phyloP scores from a whole-genome alignment of 2,797 vertebrate genomes.

The Strix occidentalis region DNA sequence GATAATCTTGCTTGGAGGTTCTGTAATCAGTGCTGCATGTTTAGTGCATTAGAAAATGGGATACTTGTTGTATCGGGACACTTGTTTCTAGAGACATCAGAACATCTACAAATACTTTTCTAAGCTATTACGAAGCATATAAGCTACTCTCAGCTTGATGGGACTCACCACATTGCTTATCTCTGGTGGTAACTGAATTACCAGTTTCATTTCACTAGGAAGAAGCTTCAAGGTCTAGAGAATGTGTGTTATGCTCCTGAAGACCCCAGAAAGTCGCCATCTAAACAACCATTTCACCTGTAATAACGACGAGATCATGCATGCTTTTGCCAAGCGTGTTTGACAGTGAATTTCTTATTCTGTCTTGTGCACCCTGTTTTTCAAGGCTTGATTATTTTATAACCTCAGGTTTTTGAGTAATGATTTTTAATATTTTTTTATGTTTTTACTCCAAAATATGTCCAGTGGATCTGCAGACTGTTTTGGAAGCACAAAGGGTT shows the following conservation, averaged over 20 bases:
- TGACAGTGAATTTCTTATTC: background rate
- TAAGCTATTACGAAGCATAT: background rate
- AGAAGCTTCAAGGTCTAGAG: background rate
- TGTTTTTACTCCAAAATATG: background rate
- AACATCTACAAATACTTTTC: background rate
- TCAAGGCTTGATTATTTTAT: background rate
- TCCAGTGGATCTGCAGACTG: background rate
- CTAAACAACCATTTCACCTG: background rate
- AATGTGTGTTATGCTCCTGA: background rate
- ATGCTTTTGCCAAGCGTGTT: background rate
- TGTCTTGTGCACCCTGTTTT: background rate
- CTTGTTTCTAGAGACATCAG: background rate
- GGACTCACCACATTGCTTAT: background rate
- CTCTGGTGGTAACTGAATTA: background rate
- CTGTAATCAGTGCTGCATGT: background rate
- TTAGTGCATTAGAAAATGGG: background rate
- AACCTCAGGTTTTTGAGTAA: background rate
- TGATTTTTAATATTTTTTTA: background rate
- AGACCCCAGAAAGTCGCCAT: background rate
- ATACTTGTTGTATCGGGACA: background rate
- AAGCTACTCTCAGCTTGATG: background rate
- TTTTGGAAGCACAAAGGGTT: background rate
- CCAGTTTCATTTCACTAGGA: background rate
- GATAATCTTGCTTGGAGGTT: conserved; percentile 1
- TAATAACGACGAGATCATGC: background rate